Evolutionary conservation across 1,140 invertebrate genomes (phyloP).

Genomic region (Rhopalosiphum padi): DNA sequence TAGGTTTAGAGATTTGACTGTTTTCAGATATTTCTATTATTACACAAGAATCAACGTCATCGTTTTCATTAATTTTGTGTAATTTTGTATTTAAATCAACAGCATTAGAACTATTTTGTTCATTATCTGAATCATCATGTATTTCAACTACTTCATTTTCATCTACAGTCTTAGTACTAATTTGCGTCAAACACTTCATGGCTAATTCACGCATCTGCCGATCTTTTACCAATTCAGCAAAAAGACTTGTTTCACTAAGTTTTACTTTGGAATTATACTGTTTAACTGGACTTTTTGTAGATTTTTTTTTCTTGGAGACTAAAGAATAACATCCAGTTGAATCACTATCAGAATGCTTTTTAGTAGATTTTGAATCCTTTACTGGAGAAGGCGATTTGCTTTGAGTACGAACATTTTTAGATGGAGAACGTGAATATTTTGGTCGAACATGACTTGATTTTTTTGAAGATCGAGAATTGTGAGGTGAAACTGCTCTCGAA

Average conservation of each 20-base stretch:
- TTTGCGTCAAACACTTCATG: conserved; percentile 64
- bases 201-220: conserved; percentile 80
- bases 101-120: conserved; percentile 33
- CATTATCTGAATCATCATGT: conserved; percentile 64
- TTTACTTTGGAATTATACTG: conserved; percentile 66
- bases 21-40: neutral
- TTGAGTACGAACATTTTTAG: conserved; percentile 4
- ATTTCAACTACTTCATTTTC: conserved; percentile 66
- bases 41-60: neutral
- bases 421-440: conserved; percentile 27
- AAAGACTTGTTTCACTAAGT: conserved; percentile 83
- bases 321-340: neutral
- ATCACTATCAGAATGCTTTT: conserved; percentile 17
- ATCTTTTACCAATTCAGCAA: conserved; percentile 86
- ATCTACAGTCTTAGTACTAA: conserved; percentile 41
- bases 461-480: conserved; percentile 14
- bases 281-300: neutral
- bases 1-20: neutral
- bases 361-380: conserved; percentile 8
- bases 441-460: conserved; percentile 7
- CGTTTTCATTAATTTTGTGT: neutral
- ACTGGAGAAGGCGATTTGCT: conserved; percentile 19
- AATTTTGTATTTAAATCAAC: neutral
- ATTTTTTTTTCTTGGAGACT: conserved; percentile 21
- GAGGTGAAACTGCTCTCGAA: neutral